Evolutionary conservation across 2,797 vertebrate species (phyloP), one percentile per base, ranked within the genome.

Genomic region (Lagocephalus sceleratus): DNA sequence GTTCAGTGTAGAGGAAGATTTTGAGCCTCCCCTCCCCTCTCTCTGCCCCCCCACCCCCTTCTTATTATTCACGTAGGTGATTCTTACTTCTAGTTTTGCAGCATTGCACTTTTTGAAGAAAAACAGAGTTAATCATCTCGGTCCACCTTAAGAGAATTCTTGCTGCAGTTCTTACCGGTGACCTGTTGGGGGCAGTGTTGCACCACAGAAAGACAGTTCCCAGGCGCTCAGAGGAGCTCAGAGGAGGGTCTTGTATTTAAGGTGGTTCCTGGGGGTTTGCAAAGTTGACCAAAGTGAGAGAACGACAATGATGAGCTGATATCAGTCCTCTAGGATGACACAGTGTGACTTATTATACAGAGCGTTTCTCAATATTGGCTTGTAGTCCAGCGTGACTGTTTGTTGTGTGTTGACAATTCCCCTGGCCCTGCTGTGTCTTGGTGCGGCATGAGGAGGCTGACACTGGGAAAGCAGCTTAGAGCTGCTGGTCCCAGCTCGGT

Each of bases 401-500:
- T 68, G 25, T 51, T 68, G 25, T 19, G 54, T 45, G 43, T 35
- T 47, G 57, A 15, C 51, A 39, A 57, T 44, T 51, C 25, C 46
- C 57, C 46, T 19, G 46, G 52, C 39, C 58, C 52, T 78, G 72
- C 86, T 65, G 85, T 85, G 84, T 81, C 84, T 72, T 78, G 85
- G 81, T 68, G 79, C 56, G 68, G 63, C 68, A 74, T 79, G 83
- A 72, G 80, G 80, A 40, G 84, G 68, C 87, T 91, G 89, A 89
- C 85, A 89, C 89, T 71, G 80, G 53, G 76, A 90, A 91, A 92
- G 88, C 85, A 86, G 90, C 89, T 91, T 91, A 91, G 55, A 25
- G 64, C 68, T 76, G 61, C 69, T 38, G 75, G 75, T 81, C 74
- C 78, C 78, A 35, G 66, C 72, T 55, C 3, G 77, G 81, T 70